Conservation (phyloP, 2,113 vertebrate species). For the Sorex araneus region DNA sequence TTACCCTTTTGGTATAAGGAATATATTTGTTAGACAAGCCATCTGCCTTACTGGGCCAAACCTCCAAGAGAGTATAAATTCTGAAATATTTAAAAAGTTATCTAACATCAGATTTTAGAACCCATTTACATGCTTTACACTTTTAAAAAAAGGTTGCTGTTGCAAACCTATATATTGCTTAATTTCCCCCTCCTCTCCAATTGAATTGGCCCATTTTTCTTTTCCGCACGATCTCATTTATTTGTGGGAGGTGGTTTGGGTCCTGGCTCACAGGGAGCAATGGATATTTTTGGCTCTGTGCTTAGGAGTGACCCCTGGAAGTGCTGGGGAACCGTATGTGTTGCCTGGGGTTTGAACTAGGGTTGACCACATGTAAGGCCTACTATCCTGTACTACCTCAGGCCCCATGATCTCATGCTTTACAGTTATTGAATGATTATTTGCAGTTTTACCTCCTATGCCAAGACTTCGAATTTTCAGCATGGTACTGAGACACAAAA, state of each 20-base stretch:
- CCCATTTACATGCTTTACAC: background rate
- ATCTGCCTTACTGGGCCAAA: background rate
- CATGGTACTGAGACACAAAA: background rate
- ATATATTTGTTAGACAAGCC: slow-evolving; percentile 24
- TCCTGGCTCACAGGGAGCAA: too few relatives aligned
- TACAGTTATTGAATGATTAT: slow-evolving; percentile 13
- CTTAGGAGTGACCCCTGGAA: too few relatives aligned
- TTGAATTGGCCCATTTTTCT: slow-evolving; percentile 31
- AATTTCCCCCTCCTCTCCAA: background rate
- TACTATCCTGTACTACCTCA: too few relatives aligned
- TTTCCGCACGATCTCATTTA: background rate
- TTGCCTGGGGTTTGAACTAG: too few relatives aligned
- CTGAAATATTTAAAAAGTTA: slow-evolving; percentile 14
- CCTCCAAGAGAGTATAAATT: background rate
- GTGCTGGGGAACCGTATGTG: too few relatives aligned
- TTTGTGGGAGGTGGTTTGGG: too few relatives aligned
- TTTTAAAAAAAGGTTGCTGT: background rate
- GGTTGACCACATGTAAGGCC: too few relatives aligned
- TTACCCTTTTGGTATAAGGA: background rate
- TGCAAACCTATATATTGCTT: background rate
- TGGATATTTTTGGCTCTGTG: too few relatives aligned
- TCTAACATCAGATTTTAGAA: slow-evolving; percentile 16
- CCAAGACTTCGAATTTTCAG: slow-evolving; percentile 21
- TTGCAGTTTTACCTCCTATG: slow-evolving; percentile 48
- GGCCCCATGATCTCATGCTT: background rate